Conservation (phyloP, 1,140 invertebrate genomes). For the Triops cancriformis region DNA sequence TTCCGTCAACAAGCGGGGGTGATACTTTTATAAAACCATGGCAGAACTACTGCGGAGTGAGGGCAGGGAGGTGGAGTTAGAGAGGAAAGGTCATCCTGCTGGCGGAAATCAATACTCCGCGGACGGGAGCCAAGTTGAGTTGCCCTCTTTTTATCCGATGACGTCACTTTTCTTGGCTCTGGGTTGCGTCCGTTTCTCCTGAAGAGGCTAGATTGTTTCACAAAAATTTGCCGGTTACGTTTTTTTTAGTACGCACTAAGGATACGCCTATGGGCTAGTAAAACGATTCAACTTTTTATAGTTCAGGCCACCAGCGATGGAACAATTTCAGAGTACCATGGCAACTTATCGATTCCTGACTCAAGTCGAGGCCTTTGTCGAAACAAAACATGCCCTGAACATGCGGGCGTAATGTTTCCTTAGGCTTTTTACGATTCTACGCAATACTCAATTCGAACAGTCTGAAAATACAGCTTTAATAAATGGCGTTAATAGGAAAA, state of each 20-base stretch:
- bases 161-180: background rate
- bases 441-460: background rate
- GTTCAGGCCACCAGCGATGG: background rate
- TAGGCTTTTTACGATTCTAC: background rate
- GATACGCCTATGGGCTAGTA: background rate
- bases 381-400: background rate
- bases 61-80: background rate
- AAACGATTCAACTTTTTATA: background rate
- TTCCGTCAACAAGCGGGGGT: background rate
- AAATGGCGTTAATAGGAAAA: background rate
- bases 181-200: background rate
- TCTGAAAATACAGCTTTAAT: background rate
- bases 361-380: background rate
- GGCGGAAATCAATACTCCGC: slow-evolving; percentile 8
- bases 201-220: background rate
- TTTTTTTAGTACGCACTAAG: background rate
- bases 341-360: background rate
- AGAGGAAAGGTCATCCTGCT: background rate
- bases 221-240: background rate
- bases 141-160: background rate
- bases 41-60: background rate
- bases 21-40: background rate
- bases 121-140: background rate
- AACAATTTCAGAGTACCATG: background rate
- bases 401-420: background rate